These are phyloP conservation scores for Hydrotaea diabolus DNA, from an alignment of 2,888 invertebrate species.

Conservation along the genomic window DNA sequence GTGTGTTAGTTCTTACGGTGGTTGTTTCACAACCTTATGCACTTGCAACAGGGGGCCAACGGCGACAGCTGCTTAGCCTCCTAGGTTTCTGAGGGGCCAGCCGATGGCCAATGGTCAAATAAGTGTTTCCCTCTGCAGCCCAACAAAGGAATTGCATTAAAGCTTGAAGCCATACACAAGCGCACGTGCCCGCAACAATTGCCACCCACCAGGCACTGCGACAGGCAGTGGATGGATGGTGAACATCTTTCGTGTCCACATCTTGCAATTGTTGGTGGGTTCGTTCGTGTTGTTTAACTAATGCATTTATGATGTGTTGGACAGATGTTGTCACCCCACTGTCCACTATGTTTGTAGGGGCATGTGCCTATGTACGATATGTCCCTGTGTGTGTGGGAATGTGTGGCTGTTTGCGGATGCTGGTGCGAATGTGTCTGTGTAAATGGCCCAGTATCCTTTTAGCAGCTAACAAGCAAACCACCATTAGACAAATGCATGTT, in stretches of 20 bases:
- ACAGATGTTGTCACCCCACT: constrained; percentile 71
- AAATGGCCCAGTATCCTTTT: constrained; percentile 56
- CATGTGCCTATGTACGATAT: background rate
- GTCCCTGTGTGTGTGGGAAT: background rate
- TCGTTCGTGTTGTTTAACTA: constrained; percentile 70
- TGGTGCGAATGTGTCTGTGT: background rate
- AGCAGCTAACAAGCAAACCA: constrained; percentile 40
- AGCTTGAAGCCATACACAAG: background rate
- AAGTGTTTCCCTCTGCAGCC: constrained; percentile 20
- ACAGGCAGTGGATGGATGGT: background rate
- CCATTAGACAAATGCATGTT: constrained; percentile 60
- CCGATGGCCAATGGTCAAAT: constrained; percentile 1
- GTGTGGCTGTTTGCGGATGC: background rate
- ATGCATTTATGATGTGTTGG: constrained; percentile 79
- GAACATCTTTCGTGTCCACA: background rate
- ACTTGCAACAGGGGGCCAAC: background rate
- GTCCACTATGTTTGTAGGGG: background rate
- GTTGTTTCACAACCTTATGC: constrained; percentile 2
- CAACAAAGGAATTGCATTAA: constrained; percentile 40
- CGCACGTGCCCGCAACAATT: background rate
- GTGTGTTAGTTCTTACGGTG: constrained; percentile 14
- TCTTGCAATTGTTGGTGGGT: constrained; percentile 6
- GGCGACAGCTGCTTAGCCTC: background rate
- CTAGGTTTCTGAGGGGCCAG: background rate
- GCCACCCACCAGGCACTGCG: background rate